Conservation (phyloP, 2,113 vertebrate genomes). For the Xiphophorus hellerii region DNA sequence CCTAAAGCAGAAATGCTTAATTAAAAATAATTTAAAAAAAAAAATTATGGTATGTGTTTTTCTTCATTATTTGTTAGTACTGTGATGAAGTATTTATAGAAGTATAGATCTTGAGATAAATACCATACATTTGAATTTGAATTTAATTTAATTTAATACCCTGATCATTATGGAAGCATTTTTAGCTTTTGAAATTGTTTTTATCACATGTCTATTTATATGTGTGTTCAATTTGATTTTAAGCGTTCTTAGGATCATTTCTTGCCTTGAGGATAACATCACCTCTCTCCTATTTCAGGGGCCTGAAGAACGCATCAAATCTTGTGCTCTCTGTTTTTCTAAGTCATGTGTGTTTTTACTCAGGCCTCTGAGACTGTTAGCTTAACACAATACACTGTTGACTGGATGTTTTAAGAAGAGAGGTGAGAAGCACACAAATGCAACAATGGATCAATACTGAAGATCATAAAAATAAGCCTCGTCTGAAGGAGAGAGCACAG, state of each 20-base stretch:
- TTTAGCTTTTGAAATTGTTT: too few relatives aligned
- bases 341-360: not conserved
- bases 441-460: slow-evolving; percentile 55
- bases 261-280: not conserved
- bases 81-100: too few relatives aligned
- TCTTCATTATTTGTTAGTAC: too few relatives aligned
- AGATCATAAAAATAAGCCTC: slow-evolving; percentile 41
- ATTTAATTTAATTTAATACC: too few relatives aligned
- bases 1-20: too few relatives aligned
- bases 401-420: slow-evolving; percentile 31
- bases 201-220: too few relatives aligned
- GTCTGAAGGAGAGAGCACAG: slow-evolving; percentile 69
- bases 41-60: too few relatives aligned
- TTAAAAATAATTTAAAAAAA: too few relatives aligned
- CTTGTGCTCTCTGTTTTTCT: not conserved
- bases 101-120: too few relatives aligned
- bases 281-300: not conserved
- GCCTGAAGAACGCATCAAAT: not conserved
- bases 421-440: slow-evolving; percentile 29
- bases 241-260: not conserved
- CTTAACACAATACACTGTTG: slow-evolving; percentile 14
- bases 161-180: too few relatives aligned
- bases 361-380: slow-evolving; percentile 18
- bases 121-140: too few relatives aligned
- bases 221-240: not conserved